Evolutionary conservation across 2,888 invertebrate genomes (phyloP).

Genomic region (Synergus gifuensis): DNA sequence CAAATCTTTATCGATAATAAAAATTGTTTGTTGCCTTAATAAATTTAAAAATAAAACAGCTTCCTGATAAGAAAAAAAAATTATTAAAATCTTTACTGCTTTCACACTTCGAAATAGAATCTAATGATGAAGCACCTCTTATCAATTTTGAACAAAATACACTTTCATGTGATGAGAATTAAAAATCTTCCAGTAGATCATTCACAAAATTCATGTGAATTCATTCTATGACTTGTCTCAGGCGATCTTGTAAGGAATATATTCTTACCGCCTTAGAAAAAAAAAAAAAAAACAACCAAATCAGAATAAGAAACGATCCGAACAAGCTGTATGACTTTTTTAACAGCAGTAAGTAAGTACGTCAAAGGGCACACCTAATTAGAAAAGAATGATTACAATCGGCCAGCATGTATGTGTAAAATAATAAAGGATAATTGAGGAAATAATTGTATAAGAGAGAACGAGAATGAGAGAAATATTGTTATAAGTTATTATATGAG

Average conservation of each 20-base stretch:
- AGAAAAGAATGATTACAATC: conserved; percentile 27
- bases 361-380: conserved; percentile 34
- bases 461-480: neutral
- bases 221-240: conserved; percentile 3
- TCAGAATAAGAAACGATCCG: neutral
- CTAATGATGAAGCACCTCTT: neutral
- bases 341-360: conserved; percentile 9
- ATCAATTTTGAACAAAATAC: neutral
- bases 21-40: conserved; percentile 12
- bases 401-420: conserved; percentile 9
- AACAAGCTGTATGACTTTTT: conserved; percentile 25
- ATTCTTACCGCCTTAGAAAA: conserved; percentile 24
- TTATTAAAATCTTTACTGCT: neutral
- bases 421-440: conserved; percentile 1
- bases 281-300: conserved; percentile 22
- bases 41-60: neutral
- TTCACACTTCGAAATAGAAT: neutral
- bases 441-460: neutral
- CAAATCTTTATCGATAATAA: neutral
- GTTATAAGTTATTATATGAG: conserved; percentile 36
- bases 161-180: neutral
- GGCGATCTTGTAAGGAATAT: conserved; percentile 34
- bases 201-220: conserved; percentile 12
- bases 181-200: conserved; percentile 18
- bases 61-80: neutral